Percentiles rank a stretch among this genome's conserved stretches.
Evolutionary conservation across 2,797 vertebrate species (phyloP).

Genomic region (Falco rusticolus): DNA sequence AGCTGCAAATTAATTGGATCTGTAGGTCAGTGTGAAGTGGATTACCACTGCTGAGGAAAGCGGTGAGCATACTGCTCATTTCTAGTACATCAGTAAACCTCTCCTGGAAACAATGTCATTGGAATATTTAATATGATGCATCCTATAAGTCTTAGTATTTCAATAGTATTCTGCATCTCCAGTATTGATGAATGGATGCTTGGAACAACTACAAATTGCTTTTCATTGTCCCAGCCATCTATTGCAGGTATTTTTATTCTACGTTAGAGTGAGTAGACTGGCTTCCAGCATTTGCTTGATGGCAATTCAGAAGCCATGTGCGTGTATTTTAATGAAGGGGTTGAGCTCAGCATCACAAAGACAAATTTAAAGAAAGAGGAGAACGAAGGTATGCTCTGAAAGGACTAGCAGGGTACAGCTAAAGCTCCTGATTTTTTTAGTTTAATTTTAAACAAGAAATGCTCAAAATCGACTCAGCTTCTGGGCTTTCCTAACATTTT

Average conservation of each 20-base stretch:
- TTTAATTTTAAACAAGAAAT: neutral
- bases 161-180: neutral
- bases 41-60: neutral
- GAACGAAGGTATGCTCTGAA: neutral
- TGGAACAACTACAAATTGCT: neutral
- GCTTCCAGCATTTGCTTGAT: neutral
- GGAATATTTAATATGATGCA: neutral
- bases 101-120: neutral
- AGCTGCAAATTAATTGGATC: slow-evolving; percentile 48
- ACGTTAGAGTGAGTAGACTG: neutral
- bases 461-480: neutral
- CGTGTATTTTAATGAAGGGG: neutral
- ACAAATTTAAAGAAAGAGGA: neutral
- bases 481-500: neutral
- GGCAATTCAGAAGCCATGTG: neutral
- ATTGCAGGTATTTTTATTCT: neutral
- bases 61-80: neutral
- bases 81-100: neutral
- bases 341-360: neutral
- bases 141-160: neutral
- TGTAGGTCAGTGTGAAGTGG: slow-evolving; percentile 39
- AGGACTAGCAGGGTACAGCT: neutral
- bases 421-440: neutral
- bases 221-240: neutral
- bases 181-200: neutral